Percentiles rank a stretch among this genome's conserved stretches.
These are phyloP conservation scores for Barnardius zonarius DNA, from an alignment of 2,113 vertebrate species.

Conservation along the genomic window DNA sequence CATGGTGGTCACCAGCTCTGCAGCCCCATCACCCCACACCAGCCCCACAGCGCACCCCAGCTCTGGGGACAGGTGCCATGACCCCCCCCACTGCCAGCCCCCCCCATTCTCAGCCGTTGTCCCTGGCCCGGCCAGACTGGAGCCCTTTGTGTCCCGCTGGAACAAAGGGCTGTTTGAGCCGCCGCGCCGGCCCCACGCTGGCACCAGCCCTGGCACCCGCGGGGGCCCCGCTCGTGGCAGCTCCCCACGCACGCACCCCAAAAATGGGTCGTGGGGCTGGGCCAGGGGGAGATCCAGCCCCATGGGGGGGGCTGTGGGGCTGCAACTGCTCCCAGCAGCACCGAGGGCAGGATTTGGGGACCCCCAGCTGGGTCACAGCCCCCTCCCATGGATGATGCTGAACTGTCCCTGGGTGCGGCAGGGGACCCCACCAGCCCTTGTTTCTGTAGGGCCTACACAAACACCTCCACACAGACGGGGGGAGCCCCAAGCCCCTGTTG, in stretches of 20 bases:
- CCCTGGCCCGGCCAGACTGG: neutral
- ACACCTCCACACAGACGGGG: neutral
- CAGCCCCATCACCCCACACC: neutral
- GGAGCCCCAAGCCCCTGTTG: neutral
- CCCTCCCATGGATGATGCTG: accelerated
- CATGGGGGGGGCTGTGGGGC: neutral
- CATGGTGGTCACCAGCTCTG: neutral
- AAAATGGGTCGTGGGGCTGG: neutral
- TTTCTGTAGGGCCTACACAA: neutral
- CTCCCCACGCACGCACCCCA: neutral
- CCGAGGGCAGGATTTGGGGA: neutral
- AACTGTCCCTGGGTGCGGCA: accelerated
- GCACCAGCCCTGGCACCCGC: neutral
- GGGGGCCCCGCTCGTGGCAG: neutral
- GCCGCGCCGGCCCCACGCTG: neutral
- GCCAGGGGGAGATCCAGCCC: accelerated
- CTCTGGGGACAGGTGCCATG: neutral
- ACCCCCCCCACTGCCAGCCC: neutral
- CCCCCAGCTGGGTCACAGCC: neutral
- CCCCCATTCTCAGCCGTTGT: neutral
- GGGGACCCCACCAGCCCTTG: neutral
- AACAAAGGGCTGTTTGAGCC: slow-evolving; percentile 56
- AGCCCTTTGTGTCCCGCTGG: slow-evolving; percentile 45
- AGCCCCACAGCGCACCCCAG: neutral
- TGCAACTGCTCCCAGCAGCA: neutral